Percentiles rank a stretch among this genome's conserved stretches.
Conservation (phyloP, 2,113 vertebrate genomes). For the Lamprotornis superbus region DNA sequence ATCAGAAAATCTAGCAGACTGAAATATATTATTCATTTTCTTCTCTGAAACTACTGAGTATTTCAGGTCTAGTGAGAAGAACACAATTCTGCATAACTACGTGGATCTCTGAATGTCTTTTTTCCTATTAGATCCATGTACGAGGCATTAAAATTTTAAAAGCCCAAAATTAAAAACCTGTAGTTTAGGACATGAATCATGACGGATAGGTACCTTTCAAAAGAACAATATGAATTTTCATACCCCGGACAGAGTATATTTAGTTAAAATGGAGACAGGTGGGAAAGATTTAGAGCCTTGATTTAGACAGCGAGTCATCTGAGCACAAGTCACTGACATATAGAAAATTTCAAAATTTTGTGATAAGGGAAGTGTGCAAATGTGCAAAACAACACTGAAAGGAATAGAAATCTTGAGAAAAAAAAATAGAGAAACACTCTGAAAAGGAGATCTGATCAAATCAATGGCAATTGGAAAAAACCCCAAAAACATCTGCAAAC, state of each 20-base stretch:
- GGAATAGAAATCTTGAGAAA: neutral
- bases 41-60: neutral
- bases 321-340: neutral
- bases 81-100: neutral
- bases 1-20: neutral
- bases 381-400: neutral
- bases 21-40: neutral
- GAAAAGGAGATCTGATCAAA: neutral
- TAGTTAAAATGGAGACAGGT: neutral
- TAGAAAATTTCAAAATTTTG: neutral
- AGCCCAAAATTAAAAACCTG: neutral
- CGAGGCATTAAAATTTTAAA: neutral
- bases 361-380: neutral
- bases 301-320: neutral
- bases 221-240: neutral
- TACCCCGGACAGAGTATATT: neutral
- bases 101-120: neutral
- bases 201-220: neutral
- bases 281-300: neutral
- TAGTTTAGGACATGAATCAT: neutral
- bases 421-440: neutral
- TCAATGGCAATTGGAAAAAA: neutral
- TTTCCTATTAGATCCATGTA: neutral
- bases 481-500: too few relatives aligned
- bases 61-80: neutral